phyloP scores from a whole-genome alignment of 2,888 invertebrate species.

The Andrena bicolor region DNA sequence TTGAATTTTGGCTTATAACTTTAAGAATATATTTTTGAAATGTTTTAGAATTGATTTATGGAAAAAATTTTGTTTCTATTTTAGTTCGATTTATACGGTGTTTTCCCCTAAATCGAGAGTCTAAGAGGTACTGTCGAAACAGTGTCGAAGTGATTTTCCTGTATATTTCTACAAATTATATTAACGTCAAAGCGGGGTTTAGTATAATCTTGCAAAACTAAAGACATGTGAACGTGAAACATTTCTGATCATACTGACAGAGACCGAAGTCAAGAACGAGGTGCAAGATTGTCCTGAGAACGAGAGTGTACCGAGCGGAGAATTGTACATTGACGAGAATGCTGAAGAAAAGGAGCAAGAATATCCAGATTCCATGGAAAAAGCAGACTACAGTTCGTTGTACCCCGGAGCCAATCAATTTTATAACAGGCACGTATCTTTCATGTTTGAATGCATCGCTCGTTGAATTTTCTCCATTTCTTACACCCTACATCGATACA shows the following conservation, averaged over 20 bases:
- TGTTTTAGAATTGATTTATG: too few relatives aligned
- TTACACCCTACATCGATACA: background rate
- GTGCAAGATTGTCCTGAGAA: constrained; percentile 83
- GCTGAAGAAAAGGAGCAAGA: constrained; percentile 83
- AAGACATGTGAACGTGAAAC: constrained; percentile 32
- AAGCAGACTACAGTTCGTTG: constrained; percentile 81
- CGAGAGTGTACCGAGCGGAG: constrained; percentile 82
- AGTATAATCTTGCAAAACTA: background rate
- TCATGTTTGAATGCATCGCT: background rate
- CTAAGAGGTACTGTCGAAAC: too few relatives aligned
- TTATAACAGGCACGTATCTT: constrained; percentile 79
- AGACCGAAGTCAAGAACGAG: constrained; percentile 83
- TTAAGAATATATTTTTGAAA: too few relatives aligned
- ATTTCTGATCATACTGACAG: constrained; percentile 68
- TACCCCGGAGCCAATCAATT: constrained; percentile 81
- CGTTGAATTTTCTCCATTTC: background rate
- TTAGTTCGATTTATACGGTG: too few relatives aligned
- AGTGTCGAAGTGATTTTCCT: too few relatives aligned
- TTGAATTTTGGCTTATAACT: too few relatives aligned
- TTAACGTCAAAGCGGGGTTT: background rate
- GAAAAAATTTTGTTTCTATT: too few relatives aligned
- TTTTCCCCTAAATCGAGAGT: too few relatives aligned
- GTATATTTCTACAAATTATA: background rate
- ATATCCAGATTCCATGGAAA: constrained; percentile 83
- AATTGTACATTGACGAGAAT: constrained; percentile 83